Conservation (phyloP, 2,888 invertebrate species). For the Teleogryllus oceanicus region DNA sequence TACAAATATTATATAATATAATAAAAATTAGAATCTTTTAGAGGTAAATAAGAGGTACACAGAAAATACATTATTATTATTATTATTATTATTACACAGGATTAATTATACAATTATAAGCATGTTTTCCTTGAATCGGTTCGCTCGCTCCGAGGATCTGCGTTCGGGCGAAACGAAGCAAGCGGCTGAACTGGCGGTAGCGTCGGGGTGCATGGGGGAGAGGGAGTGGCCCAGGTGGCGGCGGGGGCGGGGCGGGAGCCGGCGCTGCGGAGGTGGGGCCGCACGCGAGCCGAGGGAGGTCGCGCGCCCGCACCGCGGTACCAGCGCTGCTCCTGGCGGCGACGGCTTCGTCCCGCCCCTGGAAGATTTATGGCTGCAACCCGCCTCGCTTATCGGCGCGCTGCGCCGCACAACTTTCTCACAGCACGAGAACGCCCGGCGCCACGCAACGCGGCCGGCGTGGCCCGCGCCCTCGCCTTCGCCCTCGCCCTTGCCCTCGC, state of each 20-base stretch:
- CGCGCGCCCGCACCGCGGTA: neutral
- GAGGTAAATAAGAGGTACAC: neutral
- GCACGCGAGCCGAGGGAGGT: neutral
- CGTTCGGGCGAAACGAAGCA: no score
- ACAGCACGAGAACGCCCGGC: neutral
- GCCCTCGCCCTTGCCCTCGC: neutral
- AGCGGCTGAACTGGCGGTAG: no score
- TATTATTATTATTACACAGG: neutral
- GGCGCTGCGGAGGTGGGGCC: neutral
- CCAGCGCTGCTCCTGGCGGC: neutral
- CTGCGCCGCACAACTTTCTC: neutral
- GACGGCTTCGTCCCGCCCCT: neutral
- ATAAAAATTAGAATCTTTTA: neutral
- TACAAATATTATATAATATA: neutral
- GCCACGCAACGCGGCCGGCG: neutral
- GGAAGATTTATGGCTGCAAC: conserved; percentile 18
- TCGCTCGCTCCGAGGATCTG: neutral
- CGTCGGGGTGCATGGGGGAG: neutral
- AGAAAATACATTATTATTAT: neutral
- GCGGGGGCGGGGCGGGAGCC: neutral
- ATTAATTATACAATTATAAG: neutral
- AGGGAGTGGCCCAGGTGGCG: neutral
- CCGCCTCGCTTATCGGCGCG: neutral
- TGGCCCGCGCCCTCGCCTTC: neutral
- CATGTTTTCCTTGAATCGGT: neutral